Conservation (phyloP, 2,888 invertebrate genomes). For the Serripes groenlandicus region DNA sequence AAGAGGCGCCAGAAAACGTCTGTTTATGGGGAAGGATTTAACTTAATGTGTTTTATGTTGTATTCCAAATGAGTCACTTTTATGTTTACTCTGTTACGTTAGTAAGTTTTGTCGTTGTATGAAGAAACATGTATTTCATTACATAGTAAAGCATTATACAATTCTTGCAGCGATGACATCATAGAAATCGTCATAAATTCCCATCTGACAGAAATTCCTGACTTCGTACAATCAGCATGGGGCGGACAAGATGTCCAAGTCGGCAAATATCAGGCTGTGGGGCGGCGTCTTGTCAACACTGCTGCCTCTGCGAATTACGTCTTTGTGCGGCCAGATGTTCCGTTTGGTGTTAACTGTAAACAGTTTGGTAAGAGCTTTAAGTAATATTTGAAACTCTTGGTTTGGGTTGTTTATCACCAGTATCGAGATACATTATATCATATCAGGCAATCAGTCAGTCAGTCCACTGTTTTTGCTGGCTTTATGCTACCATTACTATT, state of each 20-base stretch:
- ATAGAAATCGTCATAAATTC: slow-evolving; percentile 81
- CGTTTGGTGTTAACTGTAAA: slow-evolving; percentile 68
- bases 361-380: slow-evolving; percentile 66
- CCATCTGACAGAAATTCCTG: slow-evolving; percentile 76
- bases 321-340: slow-evolving; percentile 71
- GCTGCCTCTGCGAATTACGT: slow-evolving; percentile 68
- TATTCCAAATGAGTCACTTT: no score
- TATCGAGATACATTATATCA: no score
- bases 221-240: slow-evolving; percentile 80
- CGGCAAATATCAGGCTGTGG: slow-evolving; percentile 72
- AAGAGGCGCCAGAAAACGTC: no score
- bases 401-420: background rate
- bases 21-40: no score
- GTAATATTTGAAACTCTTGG: background rate
- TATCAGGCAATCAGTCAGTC: no score
- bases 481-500: no score
- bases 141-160: no score
- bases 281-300: slow-evolving; percentile 63
- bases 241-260: slow-evolving; percentile 61
- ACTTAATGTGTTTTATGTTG: no score
- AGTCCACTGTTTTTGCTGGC: no score
- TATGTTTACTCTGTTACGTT: no score
- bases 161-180: slow-evolving; percentile 78
- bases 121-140: no score
- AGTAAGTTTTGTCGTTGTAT: no score